A percentile compares a stretch with the other conserved stretches of the same genome.
phyloP scores from a whole-genome alignment of 35 echinoderm and acorn worm genomes.

The Lytechinus pictus region DNA sequence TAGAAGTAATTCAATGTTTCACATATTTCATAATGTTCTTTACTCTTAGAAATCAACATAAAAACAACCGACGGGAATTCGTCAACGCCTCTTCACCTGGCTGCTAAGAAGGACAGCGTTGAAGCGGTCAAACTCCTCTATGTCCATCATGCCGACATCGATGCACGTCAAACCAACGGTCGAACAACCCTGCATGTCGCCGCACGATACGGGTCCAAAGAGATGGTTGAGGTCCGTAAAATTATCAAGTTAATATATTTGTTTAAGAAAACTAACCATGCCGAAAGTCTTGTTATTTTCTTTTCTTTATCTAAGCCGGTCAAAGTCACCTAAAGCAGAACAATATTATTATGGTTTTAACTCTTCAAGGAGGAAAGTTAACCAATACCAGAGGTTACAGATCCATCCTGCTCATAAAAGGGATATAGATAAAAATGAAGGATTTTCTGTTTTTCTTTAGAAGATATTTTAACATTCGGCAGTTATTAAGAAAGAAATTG shows the following conservation, averaged over 20 bases:
- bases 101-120: neutral
- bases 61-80: neutral
- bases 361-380: too few relatives aligned
- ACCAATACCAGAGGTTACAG: too few relatives aligned
- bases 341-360: too few relatives aligned
- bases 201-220: constrained; percentile 29
- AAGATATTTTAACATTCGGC: too few relatives aligned
- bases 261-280: neutral
- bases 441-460: too few relatives aligned
- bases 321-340: too few relatives aligned
- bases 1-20: too few relatives aligned
- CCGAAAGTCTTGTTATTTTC: neutral
- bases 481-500: too few relatives aligned
- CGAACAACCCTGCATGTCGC: constrained; percentile 37
- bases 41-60: neutral
- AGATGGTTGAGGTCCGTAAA: constrained; percentile 18
- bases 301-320: neutral
- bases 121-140: constrained; percentile 39
- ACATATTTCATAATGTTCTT: too few relatives aligned
- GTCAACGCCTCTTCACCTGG: constrained; percentile 54
- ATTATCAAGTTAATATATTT: neutral
- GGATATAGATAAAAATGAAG: too few relatives aligned
- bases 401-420: too few relatives aligned
- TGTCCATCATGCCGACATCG: neutral
- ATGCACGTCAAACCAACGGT: constrained; percentile 20